Evolutionary conservation across 2,113 vertebrate species (phyloP).

Genomic region (Scopus umbretta): DNA sequence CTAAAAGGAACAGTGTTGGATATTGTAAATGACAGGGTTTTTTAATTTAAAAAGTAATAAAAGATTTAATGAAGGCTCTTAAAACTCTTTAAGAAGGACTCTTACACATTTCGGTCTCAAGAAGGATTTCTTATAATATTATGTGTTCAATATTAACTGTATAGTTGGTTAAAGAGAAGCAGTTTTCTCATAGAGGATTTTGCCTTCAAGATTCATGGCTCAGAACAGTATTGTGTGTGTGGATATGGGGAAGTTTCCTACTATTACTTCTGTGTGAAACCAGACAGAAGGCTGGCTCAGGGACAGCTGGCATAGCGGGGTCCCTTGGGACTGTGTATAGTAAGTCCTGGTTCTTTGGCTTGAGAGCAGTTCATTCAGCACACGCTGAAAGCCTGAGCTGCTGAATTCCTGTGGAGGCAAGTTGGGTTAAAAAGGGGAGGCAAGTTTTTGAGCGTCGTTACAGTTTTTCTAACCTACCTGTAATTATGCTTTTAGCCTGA

Average conservation of each 20-base stretch:
- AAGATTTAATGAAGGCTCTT: not conserved
- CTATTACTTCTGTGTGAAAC: not conserved
- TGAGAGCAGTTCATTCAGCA: accelerated
- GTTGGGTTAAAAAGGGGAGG: not conserved
- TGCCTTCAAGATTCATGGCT: not conserved
- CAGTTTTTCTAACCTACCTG: not conserved
- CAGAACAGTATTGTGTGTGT: not conserved
- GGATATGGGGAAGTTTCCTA: not conserved
- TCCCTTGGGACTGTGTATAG: not conserved
- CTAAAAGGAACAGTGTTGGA: not conserved
- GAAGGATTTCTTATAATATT: not conserved
- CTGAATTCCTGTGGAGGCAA: not conserved
- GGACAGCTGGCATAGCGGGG: not conserved
- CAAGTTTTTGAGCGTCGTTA: not conserved
- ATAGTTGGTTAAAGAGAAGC: not conserved
- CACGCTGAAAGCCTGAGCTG: accelerated
- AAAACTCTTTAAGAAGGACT: not conserved
- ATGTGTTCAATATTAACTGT: not conserved
- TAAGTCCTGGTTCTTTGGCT: not conserved
- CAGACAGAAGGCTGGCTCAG: not conserved
- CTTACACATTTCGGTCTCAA: not conserved
- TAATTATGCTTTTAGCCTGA: not conserved
- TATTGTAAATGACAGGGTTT: not conserved
- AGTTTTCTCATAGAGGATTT: not conserved
- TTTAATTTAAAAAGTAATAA: not conserved